Evolutionary conservation across 2,113 vertebrate species (phyloP), one percentile per base, ranked within the genome.

Genomic region (Corythoichthys intestinalis): DNA sequence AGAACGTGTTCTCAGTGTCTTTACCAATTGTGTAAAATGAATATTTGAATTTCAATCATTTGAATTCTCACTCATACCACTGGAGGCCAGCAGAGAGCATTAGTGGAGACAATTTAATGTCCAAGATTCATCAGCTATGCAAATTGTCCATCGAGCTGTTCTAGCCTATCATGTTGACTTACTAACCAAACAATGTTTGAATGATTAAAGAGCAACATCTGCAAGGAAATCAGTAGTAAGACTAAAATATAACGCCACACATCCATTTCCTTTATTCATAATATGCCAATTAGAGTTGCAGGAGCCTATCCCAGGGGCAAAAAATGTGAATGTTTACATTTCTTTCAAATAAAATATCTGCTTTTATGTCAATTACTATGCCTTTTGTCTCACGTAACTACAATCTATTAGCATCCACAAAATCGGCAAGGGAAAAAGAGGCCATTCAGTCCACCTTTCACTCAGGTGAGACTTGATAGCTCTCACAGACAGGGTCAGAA

Each of bases 31-130:
- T 44, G 41, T 28, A 28, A 28, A 28, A 28, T 28, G 20, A 28
- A 28, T 28, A 44, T 7, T 44, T 44, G 41, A 8, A 44, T 44
- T 72, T 6, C 52, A 47, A 47, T 61, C 44, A 35, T 17, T 70
- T 28, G 71, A 44, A 67, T 44, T 8, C 59, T 69, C 57, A 46
- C 50, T n/a, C 46, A 17, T 2, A 52, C 65, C 76, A 73, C 68
- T 44, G 71, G 80, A 70, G 65, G 74, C 14, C 72, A 71, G 74
- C 64, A 82, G 65, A 73, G 72, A 76, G 69, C 65, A 72, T 12
- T 58, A 41, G 8, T 61, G 15, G 6, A 59, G 2, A 10, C 12
- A 14, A 59, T 28, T 1, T 37, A 12, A 15, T 58, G 35, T 58
- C 34, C 56, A 34, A 58, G 20, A 34, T 28, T 28, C 53, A 53